Percentiles rank a stretch among this genome's conserved stretches.
These are phyloP conservation scores for Cyanocitta stelleri DNA, from an alignment of 2,113 vertebrate genomes.

Conservation along the genomic window DNA sequence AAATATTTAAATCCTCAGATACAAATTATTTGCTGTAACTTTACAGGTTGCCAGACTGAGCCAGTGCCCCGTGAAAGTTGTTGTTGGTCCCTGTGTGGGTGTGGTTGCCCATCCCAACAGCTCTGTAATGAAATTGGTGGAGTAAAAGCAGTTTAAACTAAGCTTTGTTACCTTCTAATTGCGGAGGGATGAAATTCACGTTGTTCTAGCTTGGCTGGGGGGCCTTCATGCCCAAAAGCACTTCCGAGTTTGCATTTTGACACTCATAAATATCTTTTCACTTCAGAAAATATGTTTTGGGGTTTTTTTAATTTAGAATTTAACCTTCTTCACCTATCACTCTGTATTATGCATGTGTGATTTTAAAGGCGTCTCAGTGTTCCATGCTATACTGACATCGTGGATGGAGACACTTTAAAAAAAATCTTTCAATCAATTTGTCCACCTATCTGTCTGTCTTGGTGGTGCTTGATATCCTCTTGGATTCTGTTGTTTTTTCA, in stretches of 20 bases:
- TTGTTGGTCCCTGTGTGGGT: neutral
- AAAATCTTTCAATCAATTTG: neutral
- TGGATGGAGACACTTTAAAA: neutral
- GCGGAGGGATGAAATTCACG: neutral
- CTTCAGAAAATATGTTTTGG: neutral
- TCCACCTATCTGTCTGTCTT: neutral
- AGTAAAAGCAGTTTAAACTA: neutral
- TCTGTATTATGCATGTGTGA: neutral
- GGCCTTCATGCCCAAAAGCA: neutral
- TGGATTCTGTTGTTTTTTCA: neutral
- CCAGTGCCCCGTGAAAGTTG: neutral
- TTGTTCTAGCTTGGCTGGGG: neutral
- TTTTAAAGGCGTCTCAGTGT: neutral
- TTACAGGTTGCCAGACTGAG: neutral
- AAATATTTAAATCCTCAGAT: neutral
- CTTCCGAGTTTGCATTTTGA: neutral
- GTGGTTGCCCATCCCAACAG: neutral
- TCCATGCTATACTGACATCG: rapidly evolving
- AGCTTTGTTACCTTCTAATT: neutral
- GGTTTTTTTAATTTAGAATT: neutral
- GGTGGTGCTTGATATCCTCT: neutral
- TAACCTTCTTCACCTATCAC: neutral
- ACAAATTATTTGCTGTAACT: neutral
- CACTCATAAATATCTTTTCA: neutral
- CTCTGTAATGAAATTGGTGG: neutral